Evolutionary conservation across 2,888 invertebrate species (phyloP).

Genomic region (Neoscelio sp.): DNA sequence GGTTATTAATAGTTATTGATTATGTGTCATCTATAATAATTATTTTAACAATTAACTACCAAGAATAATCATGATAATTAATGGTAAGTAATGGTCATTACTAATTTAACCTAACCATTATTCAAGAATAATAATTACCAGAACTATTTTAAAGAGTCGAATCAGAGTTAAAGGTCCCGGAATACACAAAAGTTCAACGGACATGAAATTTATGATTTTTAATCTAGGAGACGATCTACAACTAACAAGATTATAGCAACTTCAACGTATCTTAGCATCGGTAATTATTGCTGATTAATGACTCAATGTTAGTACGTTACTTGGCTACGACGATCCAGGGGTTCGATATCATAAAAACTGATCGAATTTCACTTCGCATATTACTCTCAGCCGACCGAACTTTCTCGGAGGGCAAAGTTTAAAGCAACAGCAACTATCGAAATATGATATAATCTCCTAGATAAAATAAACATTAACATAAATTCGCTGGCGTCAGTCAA

Average conservation of each 20-base stretch:
- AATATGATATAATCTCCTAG: constrained; percentile 54
- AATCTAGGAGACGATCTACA: constrained; percentile 58
- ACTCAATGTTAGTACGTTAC: constrained; percentile 72
- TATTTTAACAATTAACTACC: no score
- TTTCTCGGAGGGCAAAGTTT: constrained; percentile 58
- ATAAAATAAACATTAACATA: constrained; percentile 22
- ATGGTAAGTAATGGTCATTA: no score
- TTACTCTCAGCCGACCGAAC: constrained; percentile 48
- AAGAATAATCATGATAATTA: no score
- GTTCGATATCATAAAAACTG: constrained; percentile 68
- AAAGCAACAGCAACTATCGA: constrained; percentile 39
- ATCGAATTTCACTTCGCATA: constrained; percentile 67
- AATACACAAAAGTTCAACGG: constrained; percentile 40
- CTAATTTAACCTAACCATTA: no score
- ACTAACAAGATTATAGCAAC: constrained; percentile 68
- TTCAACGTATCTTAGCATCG: constrained; percentile 75
- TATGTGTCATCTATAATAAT: no score
- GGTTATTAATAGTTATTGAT: no score
- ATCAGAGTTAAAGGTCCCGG: constrained; percentile 53
- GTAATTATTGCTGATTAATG: constrained; percentile 80
- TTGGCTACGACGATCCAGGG: constrained; percentile 63
- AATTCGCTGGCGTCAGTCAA: constrained; percentile 4
- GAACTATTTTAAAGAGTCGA: no score
- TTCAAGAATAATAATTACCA: no score
- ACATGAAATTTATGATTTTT: constrained; percentile 70